A percentile compares a stretch with the other conserved stretches of the same genome.
phyloP scores from a whole-genome alignment of 2,113 vertebrate genomes.

The Anoura caudifer region DNA sequence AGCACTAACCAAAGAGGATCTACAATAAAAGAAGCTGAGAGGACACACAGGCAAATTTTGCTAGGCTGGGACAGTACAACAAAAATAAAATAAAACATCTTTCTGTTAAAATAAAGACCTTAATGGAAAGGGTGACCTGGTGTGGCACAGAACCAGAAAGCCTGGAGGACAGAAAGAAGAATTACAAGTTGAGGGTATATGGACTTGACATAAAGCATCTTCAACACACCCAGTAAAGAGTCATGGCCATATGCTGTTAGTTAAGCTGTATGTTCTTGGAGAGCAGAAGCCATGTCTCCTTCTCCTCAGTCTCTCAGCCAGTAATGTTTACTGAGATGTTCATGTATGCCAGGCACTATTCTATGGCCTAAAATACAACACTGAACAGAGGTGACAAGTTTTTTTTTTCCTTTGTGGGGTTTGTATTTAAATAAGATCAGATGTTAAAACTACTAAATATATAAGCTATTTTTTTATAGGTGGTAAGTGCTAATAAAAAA shows the following conservation, averaged over 20 bases:
- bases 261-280: not conserved
- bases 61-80: no score
- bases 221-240: not conserved
- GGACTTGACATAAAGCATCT: not conserved
- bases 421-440: not conserved
- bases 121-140: not conserved
- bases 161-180: not conserved
- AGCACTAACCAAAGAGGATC: not conserved
- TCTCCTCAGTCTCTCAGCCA: not conserved
- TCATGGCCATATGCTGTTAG: rapidly evolving
- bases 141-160: not conserved
- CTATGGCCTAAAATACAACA: not conserved
- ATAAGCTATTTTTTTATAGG: not conserved
- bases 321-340: not conserved
- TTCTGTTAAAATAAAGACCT: not conserved
- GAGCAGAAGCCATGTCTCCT: no score
- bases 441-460: not conserved
- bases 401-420: not conserved
- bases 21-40: not conserved
- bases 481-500: not conserved
- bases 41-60: not conserved
- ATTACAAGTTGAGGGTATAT: not conserved
- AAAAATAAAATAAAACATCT: not conserved
- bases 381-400: not conserved
- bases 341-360: not conserved